Percentiles rank a stretch among this genome's conserved stretches.
Evolutionary conservation across 2,113 vertebrate genomes (phyloP).

Genomic region (Oryzias curvinotus): DNA sequence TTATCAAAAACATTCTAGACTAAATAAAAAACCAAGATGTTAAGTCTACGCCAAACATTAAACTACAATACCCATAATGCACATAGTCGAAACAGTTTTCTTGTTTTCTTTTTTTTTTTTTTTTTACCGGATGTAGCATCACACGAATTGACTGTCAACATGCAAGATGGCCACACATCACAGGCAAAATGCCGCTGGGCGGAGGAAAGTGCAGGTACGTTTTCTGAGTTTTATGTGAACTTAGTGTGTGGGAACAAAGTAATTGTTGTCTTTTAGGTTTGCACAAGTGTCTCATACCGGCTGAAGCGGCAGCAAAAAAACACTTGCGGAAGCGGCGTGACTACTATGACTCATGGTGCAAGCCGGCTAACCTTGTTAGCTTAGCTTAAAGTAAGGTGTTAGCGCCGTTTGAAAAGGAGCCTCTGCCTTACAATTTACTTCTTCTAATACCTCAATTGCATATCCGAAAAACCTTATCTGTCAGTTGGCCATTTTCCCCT

Average conservation of each 20-base stretch:
- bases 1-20: too few relatives aligned
- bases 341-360: conserved; percentile 45
- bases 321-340: neutral
- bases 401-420: conserved; percentile 30
- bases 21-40: too few relatives aligned
- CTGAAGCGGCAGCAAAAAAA: neutral
- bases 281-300: neutral
- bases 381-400: conserved; percentile 40
- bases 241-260: neutral
- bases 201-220: conserved; percentile 95
- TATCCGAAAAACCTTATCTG: too few relatives aligned
- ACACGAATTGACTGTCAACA: conserved; percentile 89
- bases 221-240: neutral
- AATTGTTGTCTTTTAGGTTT: neutral
- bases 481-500: too few relatives aligned
- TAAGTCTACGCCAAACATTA: neutral
- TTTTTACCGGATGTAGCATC: conserved; percentile 83
- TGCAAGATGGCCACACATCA: conserved; percentile 99
- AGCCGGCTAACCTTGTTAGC: conserved; percentile 67
- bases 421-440: conserved; percentile 6
- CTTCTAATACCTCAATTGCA: too few relatives aligned
- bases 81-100: conserved; percentile 26
- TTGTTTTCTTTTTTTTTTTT: conserved; percentile 29
- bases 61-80: conserved; percentile 65
- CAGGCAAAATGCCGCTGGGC: conserved; percentile 97